A percentile compares a stretch with the other conserved stretches of the same genome.
Evolutionary conservation across 2,797 vertebrate species (phyloP).

Genomic region (Amphiprion clarkii): DNA sequence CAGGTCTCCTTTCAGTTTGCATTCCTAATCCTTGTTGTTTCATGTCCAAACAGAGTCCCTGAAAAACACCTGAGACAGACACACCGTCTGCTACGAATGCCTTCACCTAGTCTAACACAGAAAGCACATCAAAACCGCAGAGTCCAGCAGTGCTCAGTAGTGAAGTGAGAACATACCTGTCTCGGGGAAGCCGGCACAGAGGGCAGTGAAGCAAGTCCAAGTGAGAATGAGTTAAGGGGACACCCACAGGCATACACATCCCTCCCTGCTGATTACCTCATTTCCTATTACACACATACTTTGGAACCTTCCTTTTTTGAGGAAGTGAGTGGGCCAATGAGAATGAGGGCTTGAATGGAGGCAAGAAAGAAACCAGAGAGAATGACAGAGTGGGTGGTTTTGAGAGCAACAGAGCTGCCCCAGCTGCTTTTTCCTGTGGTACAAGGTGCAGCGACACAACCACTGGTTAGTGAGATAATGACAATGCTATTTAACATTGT

Average conservation of each 20-base stretch:
- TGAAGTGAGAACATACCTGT: constrained; percentile 46
- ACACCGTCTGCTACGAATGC: neutral
- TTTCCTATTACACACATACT: constrained; percentile 66
- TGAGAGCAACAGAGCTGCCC: constrained; percentile 62
- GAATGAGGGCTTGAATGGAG: constrained; percentile 40
- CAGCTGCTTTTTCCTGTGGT: constrained; percentile 81
- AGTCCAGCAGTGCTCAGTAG: neutral
- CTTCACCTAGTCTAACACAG: neutral
- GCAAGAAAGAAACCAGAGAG: constrained; percentile 48
- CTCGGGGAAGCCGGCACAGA: constrained; percentile 12
- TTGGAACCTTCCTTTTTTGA: constrained; percentile 35
- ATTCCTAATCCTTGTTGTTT: constrained; percentile 49
- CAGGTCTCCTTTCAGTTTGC: constrained; percentile 51
- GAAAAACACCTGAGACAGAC: constrained; percentile 13
- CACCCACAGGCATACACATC: constrained; percentile 24
- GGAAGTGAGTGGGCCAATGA: constrained; percentile 66
- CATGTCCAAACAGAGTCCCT: constrained; percentile 7
- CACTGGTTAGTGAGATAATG: constrained; percentile 25
- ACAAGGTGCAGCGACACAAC: constrained; percentile 48
- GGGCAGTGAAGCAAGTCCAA: constrained; percentile 31
- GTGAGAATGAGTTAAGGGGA: constrained; percentile 36
- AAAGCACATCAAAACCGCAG: constrained; percentile 8
- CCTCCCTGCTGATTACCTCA: constrained; percentile 58
- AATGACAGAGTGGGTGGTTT: constrained; percentile 56
- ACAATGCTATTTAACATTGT: neutral